phyloP scores from a whole-genome alignment of 1,140 invertebrate species.

The Apis dorsata region DNA sequence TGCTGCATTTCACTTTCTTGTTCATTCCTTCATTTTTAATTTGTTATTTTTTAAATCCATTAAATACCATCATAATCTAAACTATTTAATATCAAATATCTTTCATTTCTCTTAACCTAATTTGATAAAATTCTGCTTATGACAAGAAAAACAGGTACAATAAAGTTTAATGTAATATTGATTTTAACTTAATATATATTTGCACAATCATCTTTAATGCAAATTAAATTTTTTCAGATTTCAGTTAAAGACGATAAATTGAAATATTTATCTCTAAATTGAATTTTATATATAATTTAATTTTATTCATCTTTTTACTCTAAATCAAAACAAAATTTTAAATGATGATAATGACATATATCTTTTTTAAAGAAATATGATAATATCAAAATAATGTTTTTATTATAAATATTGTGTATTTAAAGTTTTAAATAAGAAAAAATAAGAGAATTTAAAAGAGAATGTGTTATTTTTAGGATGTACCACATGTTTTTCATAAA shows the following conservation, averaged over 20 bases:
- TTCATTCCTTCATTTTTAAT: slow-evolving; percentile 25
- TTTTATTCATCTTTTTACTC: neutral
- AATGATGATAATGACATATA: neutral
- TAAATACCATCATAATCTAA: slow-evolving; percentile 4
- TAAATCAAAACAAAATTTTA: neutral
- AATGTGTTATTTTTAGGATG: slow-evolving; percentile 52
- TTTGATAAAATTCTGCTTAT: slow-evolving; percentile 23
- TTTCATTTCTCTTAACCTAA: slow-evolving; percentile 40
- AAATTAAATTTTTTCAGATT: slow-evolving; percentile 13
- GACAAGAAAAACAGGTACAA: slow-evolving; percentile 35
- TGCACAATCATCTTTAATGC: slow-evolving; percentile 46
- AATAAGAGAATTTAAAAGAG: slow-evolving; percentile 19
- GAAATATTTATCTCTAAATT: slow-evolving; percentile 10
- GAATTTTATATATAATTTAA: neutral
- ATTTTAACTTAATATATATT: neutral
- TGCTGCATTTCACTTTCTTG: slow-evolving; percentile 16
- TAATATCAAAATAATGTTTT: slow-evolving; percentile 1
- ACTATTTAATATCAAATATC: slow-evolving; percentile 33
- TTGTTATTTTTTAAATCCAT: slow-evolving; percentile 11
- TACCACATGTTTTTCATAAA: slow-evolving; percentile 49
- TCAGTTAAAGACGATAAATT: neutral
- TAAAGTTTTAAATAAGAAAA: slow-evolving; percentile 13
- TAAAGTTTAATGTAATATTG: slow-evolving; percentile 4
- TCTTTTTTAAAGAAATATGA: neutral
- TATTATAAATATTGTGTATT: slow-evolving; percentile 51